These are phyloP conservation scores for Menidia beryllina DNA, from an alignment of 2,113 vertebrate genomes.

Conservation along the genomic window DNA sequence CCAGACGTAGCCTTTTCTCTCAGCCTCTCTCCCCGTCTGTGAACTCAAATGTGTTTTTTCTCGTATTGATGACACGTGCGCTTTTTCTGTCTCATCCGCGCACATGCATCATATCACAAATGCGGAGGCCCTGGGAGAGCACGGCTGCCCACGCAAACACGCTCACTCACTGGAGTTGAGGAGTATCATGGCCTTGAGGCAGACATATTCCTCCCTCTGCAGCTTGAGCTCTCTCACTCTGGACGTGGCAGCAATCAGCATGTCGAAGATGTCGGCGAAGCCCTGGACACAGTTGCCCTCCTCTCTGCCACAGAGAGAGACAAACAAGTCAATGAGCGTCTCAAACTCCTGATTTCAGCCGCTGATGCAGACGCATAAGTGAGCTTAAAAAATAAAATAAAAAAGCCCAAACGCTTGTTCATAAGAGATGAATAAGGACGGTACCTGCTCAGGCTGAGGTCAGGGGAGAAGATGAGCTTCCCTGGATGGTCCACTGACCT, in stretches of 20 bases:
- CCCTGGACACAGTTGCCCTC: slow-evolving; percentile 96
- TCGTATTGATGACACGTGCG: background rate
- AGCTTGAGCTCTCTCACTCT: slow-evolving; percentile 94
- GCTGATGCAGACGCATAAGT: too few species aligned
- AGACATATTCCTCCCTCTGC: slow-evolving; percentile 95
- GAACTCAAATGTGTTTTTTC: slow-evolving; percentile 1
- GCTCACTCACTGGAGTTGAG: slow-evolving; percentile 96
- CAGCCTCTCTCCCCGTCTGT: too few species aligned
- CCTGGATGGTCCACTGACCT: slow-evolving; percentile 95
- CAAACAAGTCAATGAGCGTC: slow-evolving; percentile 1
- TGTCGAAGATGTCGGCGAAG: slow-evolving; percentile 96
- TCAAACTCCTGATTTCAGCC: background rate
- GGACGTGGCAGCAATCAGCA: slow-evolving; percentile 94
- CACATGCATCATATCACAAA: slow-evolving; percentile 14
- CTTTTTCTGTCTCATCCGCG: background rate
- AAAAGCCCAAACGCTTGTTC: background rate
- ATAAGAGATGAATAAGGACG: background rate
- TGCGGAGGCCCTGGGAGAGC: background rate
- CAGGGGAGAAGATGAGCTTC: slow-evolving; percentile 95
- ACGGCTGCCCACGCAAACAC: slow-evolving; percentile 21
- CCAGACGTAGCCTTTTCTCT: too few species aligned
- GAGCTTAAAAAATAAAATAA: too few species aligned
- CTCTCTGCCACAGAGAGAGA: slow-evolving; percentile 84
- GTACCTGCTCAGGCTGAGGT: slow-evolving; percentile 94
- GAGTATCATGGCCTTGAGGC: slow-evolving; percentile 98